Evolutionary conservation across 2,113 vertebrate genomes (phyloP).

Genomic region (Nothocercus nigrocapillus): DNA sequence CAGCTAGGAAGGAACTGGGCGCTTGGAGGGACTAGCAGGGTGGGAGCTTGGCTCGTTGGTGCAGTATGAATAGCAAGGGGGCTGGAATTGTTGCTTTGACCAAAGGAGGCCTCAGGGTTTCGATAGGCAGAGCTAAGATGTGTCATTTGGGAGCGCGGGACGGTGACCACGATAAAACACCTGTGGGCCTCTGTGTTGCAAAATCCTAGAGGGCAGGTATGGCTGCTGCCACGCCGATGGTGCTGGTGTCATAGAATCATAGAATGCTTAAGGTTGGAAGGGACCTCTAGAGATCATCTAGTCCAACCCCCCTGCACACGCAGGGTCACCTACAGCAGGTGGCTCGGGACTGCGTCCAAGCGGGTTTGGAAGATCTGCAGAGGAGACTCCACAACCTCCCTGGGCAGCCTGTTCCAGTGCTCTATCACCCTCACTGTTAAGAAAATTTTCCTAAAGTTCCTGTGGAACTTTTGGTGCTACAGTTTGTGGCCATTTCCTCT

Average conservation of each 20-base stretch:
- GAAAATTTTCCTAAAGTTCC: too few relatives aligned
- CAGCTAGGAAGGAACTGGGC: neutral
- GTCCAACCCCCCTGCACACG: too few relatives aligned
- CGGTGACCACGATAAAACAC: neutral
- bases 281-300: too few relatives aligned
- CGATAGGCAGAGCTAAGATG: accelerated
- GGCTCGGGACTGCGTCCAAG: too few relatives aligned
- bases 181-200: neutral
- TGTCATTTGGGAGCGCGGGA: accelerated
- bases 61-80: neutral
- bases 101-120: neutral
- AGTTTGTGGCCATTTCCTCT: too few relatives aligned
- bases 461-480: too few relatives aligned
- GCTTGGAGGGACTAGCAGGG: neutral
- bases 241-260: neutral
- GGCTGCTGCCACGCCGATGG: neutral
- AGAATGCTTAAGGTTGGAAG: too few relatives aligned
- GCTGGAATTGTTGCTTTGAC: neutral
- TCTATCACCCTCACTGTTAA: too few relatives aligned
- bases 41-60: neutral
- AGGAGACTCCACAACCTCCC: too few relatives aligned
- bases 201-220: neutral
- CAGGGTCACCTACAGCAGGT: too few relatives aligned
- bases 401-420: too few relatives aligned
- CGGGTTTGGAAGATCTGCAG: too few relatives aligned